Conservation (phyloP, 2,888 invertebrate species). For the Drosophila greeni region DNA sequence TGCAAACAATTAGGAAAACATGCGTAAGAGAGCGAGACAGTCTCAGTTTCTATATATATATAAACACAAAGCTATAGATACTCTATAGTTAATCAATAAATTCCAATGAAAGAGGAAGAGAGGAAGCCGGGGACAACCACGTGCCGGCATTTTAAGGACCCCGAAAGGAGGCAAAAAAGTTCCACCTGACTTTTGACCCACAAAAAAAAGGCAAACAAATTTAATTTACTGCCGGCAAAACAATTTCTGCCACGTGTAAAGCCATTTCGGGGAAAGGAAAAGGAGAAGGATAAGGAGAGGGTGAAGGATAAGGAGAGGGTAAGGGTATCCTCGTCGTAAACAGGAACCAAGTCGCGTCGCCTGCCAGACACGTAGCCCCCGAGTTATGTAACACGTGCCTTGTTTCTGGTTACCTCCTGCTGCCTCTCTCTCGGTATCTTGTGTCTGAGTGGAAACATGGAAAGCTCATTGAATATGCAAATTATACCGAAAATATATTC, state of each 20-base stretch:
- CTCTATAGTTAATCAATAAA: conserved; percentile 62
- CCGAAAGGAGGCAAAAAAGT: neutral
- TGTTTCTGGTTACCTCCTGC: conserved; percentile 11
- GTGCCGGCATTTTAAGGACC: conserved; percentile 53
- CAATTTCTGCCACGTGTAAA: conserved; percentile 70
- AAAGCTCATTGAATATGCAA: conserved; percentile 74
- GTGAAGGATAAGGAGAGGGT: neutral
- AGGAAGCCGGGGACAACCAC: conserved; percentile 45
- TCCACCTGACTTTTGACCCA: conserved; percentile 1
- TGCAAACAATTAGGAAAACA: conserved; percentile 28
- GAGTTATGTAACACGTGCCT: conserved; percentile 67
- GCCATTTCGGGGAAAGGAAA: neutral
- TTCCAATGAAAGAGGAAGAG: conserved; percentile 21
- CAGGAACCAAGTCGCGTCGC: conserved; percentile 43
- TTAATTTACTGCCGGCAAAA: conserved; percentile 69
- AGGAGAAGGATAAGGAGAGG: neutral
- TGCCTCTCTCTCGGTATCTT: conserved; percentile 13
- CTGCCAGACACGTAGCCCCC: conserved; percentile 59
- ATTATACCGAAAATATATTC: conserved; percentile 66
- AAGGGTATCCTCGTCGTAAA: conserved; percentile 2
- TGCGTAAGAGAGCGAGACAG: conserved; percentile 11
- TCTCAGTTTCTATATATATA: conserved; percentile 7
- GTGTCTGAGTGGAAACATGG: conserved; percentile 40
- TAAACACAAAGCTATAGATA: conserved; percentile 9
- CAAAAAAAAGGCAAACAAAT: conserved; percentile 64